Evolutionary conservation across 2,113 vertebrate species (phyloP), one percentile per base, ranked within the genome.

Genomic region (Cranoglanis bouderius): DNA sequence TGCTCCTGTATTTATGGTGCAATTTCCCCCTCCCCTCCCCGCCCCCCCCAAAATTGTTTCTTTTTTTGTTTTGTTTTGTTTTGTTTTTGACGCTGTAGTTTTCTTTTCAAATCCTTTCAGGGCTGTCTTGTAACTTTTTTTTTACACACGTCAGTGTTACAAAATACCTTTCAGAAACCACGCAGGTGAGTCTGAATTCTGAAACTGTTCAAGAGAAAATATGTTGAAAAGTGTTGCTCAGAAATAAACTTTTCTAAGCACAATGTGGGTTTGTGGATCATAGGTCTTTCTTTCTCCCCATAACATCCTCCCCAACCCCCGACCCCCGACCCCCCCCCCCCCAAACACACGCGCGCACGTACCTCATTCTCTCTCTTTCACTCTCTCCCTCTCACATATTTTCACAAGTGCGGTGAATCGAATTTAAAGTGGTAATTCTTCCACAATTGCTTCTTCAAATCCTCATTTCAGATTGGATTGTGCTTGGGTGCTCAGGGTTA

Each of bases 231-330:
- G 88, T 84, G 90, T 81, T 88, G 91, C 90, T 92, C 89, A 81
- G 84, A 91, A 92, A 93, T 93, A 91, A 93, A 93, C 86, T 92
- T 92, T 93, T 93, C 86, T 91, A 90, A 93, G 51, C 89, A 84
- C 83, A 72, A 24, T 12, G 21, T 43, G 57, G 38, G 14, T 59
- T 74, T 84, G 85, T 29, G 57, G 38, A 72, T 65, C 57, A 29
- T 49, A 38, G 16, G 70, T 89, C 72, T 35, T 46, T 81, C 53
- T 35, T 32, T 19, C 14, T 32, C 24, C 14, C 26, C 46, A 4
- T n/a, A 8, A 9, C 46, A 46, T n/a, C n/a, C n/a, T n/a, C n/a
- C n/a, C n/a, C n/a, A 43, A 43, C 46, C 0, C 46, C n/a, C n/a
- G n/a, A 8, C 46, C 7, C 46, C 7, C 46, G 9, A 8, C 7